These are phyloP conservation scores for Phylloscopus whistleri DNA, from an alignment of 2,113 vertebrate species.

Conservation along the genomic window DNA sequence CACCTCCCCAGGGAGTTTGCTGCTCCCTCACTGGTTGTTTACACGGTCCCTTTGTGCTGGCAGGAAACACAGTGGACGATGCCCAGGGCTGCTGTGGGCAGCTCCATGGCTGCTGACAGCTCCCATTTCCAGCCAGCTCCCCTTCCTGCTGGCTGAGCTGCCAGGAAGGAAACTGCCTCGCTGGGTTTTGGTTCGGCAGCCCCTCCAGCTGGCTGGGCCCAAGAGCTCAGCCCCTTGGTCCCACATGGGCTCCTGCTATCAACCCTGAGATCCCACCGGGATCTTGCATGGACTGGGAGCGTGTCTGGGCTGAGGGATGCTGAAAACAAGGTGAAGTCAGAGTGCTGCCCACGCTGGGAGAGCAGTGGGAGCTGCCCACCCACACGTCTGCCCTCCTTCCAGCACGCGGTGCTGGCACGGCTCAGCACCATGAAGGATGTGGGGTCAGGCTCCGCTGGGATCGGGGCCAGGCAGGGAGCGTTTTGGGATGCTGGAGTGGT, in stretches of 20 bases:
- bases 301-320: not conserved
- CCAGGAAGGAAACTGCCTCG: not conserved
- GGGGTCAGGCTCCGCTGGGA: not conserved
- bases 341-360: fast-evolving
- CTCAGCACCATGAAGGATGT: not conserved
- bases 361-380: not conserved
- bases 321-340: not conserved
- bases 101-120: not conserved
- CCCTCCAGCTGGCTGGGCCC: not conserved
- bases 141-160: slow-evolving; percentile 2
- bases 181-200: not conserved
- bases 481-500: not conserved
- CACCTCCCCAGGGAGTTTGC: not conserved
- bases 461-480: fast-evolving
- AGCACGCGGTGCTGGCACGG: fast-evolving
- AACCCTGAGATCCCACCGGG: fast-evolving
- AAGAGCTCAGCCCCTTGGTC: not conserved
- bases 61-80: not conserved
- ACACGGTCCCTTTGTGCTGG: not conserved
- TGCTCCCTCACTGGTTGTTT: not conserved
- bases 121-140: not conserved
- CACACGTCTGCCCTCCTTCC: not conserved
- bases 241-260: fast-evolving
- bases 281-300: not conserved
- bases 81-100: not conserved